Percentiles rank a stretch among this genome's conserved stretches.
phyloP scores from a whole-genome alignment of 2,888 invertebrate genomes.

The Platycheirus albimanus region DNA sequence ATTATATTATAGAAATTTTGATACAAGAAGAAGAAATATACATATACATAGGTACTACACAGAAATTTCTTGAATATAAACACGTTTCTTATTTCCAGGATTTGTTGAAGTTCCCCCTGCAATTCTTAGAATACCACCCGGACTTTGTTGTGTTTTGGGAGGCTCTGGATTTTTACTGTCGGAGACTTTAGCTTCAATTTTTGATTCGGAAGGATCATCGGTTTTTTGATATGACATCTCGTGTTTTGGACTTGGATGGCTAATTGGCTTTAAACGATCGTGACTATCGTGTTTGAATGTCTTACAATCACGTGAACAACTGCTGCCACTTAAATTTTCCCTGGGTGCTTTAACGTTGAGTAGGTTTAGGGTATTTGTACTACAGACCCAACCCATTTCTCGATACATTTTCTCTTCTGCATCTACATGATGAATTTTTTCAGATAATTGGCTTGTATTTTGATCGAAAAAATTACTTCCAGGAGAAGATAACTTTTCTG shows the following conservation, averaged over 20 bases:
- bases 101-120: constrained; percentile 85
- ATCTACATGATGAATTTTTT: constrained; percentile 28
- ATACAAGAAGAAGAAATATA: constrained; percentile 26
- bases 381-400: constrained; percentile 76
- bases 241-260: constrained; percentile 55
- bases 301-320: constrained; percentile 2
- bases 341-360: constrained; percentile 78
- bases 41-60: constrained; percentile 84
- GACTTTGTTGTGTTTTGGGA: constrained; percentile 81
- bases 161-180: constrained; percentile 85
- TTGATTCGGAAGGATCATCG: constrained; percentile 78
- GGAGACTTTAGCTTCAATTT: constrained; percentile 82
- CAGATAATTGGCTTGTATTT: constrained; percentile 82
- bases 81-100: constrained; percentile 92
- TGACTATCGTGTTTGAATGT: constrained; percentile 77
- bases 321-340: constrained; percentile 23
- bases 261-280: constrained; percentile 77
- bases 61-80: constrained; percentile 96
- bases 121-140: constrained; percentile 85
- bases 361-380: constrained; percentile 79
- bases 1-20: constrained; percentile 20
- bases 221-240: constrained; percentile 81
- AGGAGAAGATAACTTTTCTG: constrained; percentile 82
- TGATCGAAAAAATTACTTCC: constrained; percentile 88
- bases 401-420: constrained; percentile 62